Conservation (phyloP, 2,888 invertebrate genomes). For the Encarsia formosa region DNA sequence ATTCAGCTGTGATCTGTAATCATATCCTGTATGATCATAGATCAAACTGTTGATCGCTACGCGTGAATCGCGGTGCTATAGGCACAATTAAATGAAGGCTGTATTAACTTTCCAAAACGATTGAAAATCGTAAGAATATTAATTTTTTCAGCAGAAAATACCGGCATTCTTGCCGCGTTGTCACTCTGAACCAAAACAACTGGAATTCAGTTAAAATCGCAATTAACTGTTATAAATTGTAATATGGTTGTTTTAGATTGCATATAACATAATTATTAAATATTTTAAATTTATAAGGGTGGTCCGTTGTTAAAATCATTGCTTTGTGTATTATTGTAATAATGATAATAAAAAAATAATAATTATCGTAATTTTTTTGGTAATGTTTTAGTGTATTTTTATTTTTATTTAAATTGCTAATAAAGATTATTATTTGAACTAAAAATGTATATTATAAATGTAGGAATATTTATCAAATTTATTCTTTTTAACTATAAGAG, state of each 20-base stretch:
- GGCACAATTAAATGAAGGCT: conserved; percentile 5
- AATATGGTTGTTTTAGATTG: too few relatives aligned
- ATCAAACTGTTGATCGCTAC: conserved; percentile 9
- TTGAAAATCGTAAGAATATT: too few relatives aligned
- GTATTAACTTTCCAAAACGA: conserved; percentile 2
- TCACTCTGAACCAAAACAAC: too few relatives aligned
- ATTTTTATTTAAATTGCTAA: conserved; percentile 6
- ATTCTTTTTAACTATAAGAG: conserved; percentile 3
- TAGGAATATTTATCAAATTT: conserved; percentile 14
- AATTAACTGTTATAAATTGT: too few relatives aligned
- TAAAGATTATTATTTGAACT: conserved; percentile 4
- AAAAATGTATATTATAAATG: conserved; percentile 13
- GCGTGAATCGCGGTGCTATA: conserved; percentile 2
- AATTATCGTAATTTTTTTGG: conserved; percentile 9
- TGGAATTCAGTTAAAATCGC: too few relatives aligned
- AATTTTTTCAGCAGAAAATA: conserved; percentile 5
- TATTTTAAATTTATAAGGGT: too few relatives aligned
- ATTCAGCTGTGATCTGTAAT: conserved; percentile 14
- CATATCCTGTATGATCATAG: conserved; percentile 5
- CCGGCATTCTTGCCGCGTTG: conserved; percentile 23
- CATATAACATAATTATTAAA: too few relatives aligned
- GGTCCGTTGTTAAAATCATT: too few relatives aligned
- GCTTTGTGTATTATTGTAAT: conserved; percentile 14
- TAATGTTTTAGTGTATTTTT: conserved; percentile 8
- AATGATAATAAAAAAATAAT: conserved; percentile 1